phyloP scores from a whole-genome alignment of 2,888 invertebrate species.

The Papilio gigon region DNA sequence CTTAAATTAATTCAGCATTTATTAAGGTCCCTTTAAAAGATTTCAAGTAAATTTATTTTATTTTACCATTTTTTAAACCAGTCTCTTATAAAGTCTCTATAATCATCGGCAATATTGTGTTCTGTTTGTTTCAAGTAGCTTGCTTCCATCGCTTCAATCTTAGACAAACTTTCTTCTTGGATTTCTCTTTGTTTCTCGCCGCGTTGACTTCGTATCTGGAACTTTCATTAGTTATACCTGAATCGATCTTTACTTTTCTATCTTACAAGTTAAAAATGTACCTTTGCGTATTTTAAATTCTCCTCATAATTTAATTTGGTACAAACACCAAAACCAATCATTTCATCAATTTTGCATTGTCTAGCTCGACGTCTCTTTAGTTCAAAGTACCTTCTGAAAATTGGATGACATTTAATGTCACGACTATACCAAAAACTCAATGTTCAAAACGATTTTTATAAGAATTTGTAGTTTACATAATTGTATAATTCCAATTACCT shows the following conservation, averaged over 20 bases:
- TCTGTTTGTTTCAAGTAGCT: constrained; percentile 50
- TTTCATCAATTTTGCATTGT: constrained; percentile 56
- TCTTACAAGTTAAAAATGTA: constrained; percentile 42
- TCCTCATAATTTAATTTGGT: constrained; percentile 43
- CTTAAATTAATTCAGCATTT: constrained; percentile 47
- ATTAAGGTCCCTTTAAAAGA: not conserved
- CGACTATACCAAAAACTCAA: too few species aligned
- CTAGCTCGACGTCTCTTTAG: constrained; percentile 58
- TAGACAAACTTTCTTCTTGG: constrained; percentile 51
- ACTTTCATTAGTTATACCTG: not conserved
- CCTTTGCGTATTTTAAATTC: constrained; percentile 50
- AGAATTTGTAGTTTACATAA: not conserved
- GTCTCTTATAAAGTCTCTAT: constrained; percentile 58
- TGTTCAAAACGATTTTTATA: too few species aligned
- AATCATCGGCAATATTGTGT: constrained; percentile 57
- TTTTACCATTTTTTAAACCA: constrained; percentile 70
- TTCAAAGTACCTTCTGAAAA: constrained; percentile 59
- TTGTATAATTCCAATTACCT: too few species aligned
- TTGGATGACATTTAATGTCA: not conserved
- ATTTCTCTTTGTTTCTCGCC: constrained; percentile 46
- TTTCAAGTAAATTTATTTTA: not conserved
- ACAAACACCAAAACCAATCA: constrained; percentile 56
- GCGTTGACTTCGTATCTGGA: constrained; percentile 36
- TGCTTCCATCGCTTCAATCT: constrained; percentile 51
- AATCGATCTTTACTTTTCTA: not conserved